phyloP scores from a whole-genome alignment of 2,888 invertebrate species.

The Xestia sexstrigata region DNA sequence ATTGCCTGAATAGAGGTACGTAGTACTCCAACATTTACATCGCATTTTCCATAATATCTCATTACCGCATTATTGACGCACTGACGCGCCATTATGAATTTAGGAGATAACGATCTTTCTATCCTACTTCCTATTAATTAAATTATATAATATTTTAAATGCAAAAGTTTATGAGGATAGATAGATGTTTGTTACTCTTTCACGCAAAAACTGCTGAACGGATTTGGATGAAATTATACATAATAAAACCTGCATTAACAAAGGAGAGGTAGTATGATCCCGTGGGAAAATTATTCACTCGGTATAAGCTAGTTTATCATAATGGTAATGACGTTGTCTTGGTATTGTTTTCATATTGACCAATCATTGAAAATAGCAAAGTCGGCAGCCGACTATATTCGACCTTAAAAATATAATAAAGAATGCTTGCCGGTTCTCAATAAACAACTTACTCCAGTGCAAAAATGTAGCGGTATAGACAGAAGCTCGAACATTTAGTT shows the following conservation, averaged over 20 bases:
- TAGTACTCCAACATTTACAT: background rate
- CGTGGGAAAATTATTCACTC: too few relatives aligned
- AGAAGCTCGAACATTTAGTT: constrained; percentile 62
- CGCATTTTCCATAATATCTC: background rate
- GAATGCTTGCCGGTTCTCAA: background rate
- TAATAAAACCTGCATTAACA: too few relatives aligned
- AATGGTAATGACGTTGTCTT: background rate
- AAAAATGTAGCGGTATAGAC: constrained; percentile 42
- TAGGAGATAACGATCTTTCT: background rate
- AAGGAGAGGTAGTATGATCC: too few relatives aligned
- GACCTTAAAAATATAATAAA: background rate
- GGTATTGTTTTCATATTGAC: background rate
- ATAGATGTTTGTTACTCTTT: too few relatives aligned
- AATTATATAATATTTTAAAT: too few relatives aligned
- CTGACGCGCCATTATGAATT: background rate
- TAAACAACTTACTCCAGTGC: constrained; percentile 45
- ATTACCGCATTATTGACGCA: background rate
- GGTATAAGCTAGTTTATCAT: too few relatives aligned
- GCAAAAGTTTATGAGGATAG: too few relatives aligned
- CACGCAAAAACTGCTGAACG: too few relatives aligned
- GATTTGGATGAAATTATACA: too few relatives aligned
- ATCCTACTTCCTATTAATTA: too few relatives aligned
- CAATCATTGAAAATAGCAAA: background rate
- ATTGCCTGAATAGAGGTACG: background rate
- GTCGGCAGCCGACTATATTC: background rate